Conservation (phyloP, 1,140 invertebrate genomes). For the Drosophila nannoptera region DNA sequence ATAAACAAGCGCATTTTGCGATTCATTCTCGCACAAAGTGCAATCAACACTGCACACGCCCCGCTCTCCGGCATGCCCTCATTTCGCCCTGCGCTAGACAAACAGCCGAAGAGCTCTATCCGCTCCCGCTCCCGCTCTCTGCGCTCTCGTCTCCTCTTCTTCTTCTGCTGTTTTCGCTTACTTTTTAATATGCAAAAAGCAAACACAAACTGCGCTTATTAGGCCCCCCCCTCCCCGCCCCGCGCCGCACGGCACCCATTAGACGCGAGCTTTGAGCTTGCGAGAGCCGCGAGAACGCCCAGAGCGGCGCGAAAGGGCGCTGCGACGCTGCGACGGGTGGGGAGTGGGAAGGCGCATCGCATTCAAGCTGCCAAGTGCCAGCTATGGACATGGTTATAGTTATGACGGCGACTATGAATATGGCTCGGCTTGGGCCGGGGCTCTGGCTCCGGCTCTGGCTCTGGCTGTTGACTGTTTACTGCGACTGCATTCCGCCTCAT, state of each 20-base stretch:
- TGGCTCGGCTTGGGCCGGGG: neutral
- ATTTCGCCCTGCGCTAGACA: neutral
- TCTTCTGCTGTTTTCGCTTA: no score
- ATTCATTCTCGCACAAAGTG: constrained; percentile 50
- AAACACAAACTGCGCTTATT: constrained; percentile 70
- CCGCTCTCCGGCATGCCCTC: neutral
- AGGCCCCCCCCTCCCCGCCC: constrained; percentile 16
- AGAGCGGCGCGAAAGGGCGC: neutral
- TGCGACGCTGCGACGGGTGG: no score
- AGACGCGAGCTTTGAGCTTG: constrained; percentile 48
- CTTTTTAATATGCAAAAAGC: constrained; percentile 29
- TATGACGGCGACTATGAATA: constrained; percentile 22
- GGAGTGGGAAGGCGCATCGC: no score
- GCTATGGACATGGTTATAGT: constrained; percentile 27
- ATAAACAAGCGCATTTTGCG: constrained; percentile 36
- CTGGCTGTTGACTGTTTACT: constrained; percentile 10
- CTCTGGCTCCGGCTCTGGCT: constrained; percentile 3
- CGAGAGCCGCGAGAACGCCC: constrained; percentile 5
- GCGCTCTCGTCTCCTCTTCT: constrained; percentile 16
- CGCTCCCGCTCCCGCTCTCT: constrained; percentile 4
- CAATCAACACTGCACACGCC: constrained; percentile 48
- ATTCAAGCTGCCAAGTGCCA: constrained; percentile 50
- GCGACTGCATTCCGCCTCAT: constrained; percentile 62
- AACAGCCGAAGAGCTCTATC: neutral
- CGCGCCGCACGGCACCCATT: constrained; percentile 42